These are phyloP conservation scores for Tricholaema leucomelas DNA, from an alignment of 2,113 vertebrate species.

Conservation along the genomic window DNA sequence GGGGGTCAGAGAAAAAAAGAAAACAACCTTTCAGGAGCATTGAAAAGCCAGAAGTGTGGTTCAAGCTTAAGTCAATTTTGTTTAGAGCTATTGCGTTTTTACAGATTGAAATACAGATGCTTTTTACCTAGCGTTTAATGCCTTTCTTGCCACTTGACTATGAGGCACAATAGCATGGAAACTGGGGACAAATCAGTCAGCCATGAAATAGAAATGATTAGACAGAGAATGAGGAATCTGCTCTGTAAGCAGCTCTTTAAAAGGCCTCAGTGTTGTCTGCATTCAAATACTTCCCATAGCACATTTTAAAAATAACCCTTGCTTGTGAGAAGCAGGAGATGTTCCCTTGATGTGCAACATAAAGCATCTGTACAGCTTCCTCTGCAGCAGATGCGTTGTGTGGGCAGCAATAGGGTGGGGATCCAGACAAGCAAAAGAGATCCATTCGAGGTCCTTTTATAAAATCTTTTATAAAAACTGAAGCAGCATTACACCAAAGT, in stretches of 20 bases:
- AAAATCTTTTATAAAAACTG: neutral
- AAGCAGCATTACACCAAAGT: neutral
- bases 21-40: neutral
- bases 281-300: constrained; percentile 38
- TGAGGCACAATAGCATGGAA: constrained; percentile 42
- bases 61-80: neutral
- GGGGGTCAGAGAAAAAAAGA: neutral
- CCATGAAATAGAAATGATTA: constrained; percentile 61
- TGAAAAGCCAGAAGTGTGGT: neutral
- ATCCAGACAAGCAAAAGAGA: neutral
- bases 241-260: constrained; percentile 60
- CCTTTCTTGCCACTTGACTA: constrained; percentile 33
- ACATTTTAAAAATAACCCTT: constrained; percentile 63
- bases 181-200: constrained; percentile 39
- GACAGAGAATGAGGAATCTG: constrained; percentile 57
- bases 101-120: neutral
- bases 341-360: neutral
- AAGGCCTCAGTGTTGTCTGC: constrained; percentile 54
- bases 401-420: neutral
- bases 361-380: neutral
- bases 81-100: neutral
- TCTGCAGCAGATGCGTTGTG: neutral
- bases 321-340: constrained; percentile 39
- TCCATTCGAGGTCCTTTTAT: accelerated
- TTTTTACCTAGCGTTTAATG: neutral